Percentiles rank a stretch among this genome's conserved stretches.
These are phyloP conservation scores for Varecia variegata DNA, from an alignment of 2,797 vertebrate genomes.

Conservation along the genomic window DNA sequence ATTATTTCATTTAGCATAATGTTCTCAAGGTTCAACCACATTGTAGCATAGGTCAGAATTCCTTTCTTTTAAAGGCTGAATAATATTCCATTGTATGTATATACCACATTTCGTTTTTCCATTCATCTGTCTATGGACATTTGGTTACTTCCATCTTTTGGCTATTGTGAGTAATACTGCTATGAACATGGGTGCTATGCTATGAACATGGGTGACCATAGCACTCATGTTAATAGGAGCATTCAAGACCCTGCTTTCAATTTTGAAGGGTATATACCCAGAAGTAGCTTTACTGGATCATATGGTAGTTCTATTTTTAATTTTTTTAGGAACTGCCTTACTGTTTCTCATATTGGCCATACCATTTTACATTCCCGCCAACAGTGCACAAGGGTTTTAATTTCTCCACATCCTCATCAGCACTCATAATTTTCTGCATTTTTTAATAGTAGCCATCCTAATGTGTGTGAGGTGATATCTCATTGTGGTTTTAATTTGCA, in stretches of 20 bases:
- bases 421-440: background rate
- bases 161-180: background rate
- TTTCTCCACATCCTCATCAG: background rate
- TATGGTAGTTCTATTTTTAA: background rate
- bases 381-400: background rate
- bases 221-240: background rate
- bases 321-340: background rate
- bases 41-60: background rate
- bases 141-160: background rate
- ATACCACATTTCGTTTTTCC: background rate
- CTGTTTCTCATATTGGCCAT: background rate
- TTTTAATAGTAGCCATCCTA: background rate
- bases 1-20: background rate
- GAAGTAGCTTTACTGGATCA: background rate
- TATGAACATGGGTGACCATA: background rate
- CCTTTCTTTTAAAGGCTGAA: background rate
- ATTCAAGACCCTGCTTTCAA: background rate
- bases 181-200: background rate
- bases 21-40: background rate
- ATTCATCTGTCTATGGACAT: background rate
- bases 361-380: background rate
- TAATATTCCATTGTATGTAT: background rate
- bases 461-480: background rate
- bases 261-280: background rate
- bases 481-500: background rate